phyloP scores from a whole-genome alignment of 2,888 invertebrate genomes.

The Junonia oenone region DNA sequence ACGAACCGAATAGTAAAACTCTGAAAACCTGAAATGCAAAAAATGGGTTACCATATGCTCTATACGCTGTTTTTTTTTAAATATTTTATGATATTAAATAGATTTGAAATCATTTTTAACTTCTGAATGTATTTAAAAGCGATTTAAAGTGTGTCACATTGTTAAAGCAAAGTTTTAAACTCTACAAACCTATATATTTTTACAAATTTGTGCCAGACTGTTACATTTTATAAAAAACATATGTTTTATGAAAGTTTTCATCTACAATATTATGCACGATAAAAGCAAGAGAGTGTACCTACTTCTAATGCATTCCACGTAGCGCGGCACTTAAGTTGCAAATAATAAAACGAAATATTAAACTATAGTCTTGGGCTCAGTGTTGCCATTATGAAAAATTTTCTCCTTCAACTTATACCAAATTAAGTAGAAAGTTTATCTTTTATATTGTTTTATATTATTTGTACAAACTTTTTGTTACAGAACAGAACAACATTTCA shows the following conservation, averaged over 20 bases:
- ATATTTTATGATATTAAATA: too few relatives aligned
- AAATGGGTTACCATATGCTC: not conserved
- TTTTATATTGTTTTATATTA: not conserved
- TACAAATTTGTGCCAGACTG: not conserved
- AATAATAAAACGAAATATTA: slow-evolving; percentile 16
- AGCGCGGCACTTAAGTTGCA: slow-evolving; percentile 5
- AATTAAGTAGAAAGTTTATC: not conserved
- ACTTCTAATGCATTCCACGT: slow-evolving; percentile 13
- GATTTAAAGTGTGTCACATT: not conserved
- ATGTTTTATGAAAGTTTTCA: too few relatives aligned
- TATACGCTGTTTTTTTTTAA: too few relatives aligned
- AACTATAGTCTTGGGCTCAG: not conserved
- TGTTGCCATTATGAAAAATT: slow-evolving; percentile 1
- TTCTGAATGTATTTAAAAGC: not conserved
- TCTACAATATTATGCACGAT: not conserved
- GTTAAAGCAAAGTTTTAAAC: not conserved
- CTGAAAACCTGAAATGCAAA: not conserved
- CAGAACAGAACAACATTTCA: too few relatives aligned
- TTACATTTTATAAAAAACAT: too few relatives aligned
- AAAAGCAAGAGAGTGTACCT: not conserved
- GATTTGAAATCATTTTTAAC: not conserved
- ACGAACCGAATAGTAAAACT: not conserved
- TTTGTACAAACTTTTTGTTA: too few relatives aligned
- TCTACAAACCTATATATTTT: not conserved
- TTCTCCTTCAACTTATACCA: not conserved